These are phyloP conservation scores for Oscheius sp. DNA, from an alignment of 1,140 invertebrate species.

Conservation along the genomic window DNA sequence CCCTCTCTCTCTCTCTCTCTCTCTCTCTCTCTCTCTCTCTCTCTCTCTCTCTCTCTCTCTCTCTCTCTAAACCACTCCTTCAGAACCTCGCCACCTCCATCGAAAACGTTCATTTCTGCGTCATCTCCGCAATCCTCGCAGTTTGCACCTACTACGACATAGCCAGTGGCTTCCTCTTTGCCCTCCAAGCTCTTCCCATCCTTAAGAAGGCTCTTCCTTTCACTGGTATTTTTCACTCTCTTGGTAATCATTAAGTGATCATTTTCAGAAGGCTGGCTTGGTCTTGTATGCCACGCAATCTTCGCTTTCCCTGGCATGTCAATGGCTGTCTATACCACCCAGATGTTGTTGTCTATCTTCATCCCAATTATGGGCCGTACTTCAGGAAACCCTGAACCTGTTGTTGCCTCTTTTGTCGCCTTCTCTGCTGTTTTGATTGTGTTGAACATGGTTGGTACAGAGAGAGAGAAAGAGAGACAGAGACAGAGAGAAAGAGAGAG, in stretches of 20 bases:
- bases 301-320: conserved; percentile 27
- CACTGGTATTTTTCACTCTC: conserved; percentile 3
- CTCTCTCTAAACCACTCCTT: too few relatives aligned
- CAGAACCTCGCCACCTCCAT: conserved; percentile 20
- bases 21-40: too few relatives aligned
- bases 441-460: conserved; percentile 37
- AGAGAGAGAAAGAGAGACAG: too few relatives aligned
- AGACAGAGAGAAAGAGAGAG: too few relatives aligned
- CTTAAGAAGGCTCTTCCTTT: neutral
- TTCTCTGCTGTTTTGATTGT: conserved; percentile 31
- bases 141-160: conserved; percentile 38
- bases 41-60: too few relatives aligned
- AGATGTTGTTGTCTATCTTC: conserved; percentile 40
- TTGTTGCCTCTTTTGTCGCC: conserved; percentile 28
- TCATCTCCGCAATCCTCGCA: conserved; percentile 24
- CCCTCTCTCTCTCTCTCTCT: too few relatives aligned
- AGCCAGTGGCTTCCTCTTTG: conserved; percentile 37
- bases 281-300: conserved; percentile 18
- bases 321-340: conserved; percentile 38
- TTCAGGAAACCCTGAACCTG: conserved; percentile 35
- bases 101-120: conserved; percentile 26
- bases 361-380: conserved; percentile 44
- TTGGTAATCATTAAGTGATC: neutral
- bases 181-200: conserved; percentile 20
- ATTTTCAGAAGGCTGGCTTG: conserved; percentile 27